Evolutionary conservation across 2,888 invertebrate species (phyloP).

Genomic region (Dromius quadrimaculatus): DNA sequence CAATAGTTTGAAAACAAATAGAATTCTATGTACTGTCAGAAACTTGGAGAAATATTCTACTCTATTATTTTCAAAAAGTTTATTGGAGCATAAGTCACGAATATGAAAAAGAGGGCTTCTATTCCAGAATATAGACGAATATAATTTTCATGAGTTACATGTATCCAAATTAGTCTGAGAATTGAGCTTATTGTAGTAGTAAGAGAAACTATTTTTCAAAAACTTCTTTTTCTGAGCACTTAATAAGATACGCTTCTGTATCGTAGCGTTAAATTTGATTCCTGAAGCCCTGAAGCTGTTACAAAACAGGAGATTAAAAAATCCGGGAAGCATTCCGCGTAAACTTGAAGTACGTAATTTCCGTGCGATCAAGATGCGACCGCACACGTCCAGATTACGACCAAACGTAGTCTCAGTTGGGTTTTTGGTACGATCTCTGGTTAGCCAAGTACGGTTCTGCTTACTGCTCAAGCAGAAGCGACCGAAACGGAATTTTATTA

Average conservation of each 20-base stretch:
- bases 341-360: constrained; percentile 16
- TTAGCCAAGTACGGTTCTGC: constrained; percentile 7
- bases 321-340: constrained; percentile 20
- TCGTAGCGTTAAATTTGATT: neutral
- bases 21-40: too few relatives aligned
- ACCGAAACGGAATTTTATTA: constrained; percentile 34
- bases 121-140: too few relatives aligned
- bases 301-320: constrained; percentile 24
- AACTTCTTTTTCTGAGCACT: too few relatives aligned
- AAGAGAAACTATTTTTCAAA: too few relatives aligned
- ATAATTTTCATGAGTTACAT: too few relatives aligned
- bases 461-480: constrained; percentile 14
- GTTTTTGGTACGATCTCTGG: constrained; percentile 16
- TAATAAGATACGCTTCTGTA: constrained; percentile 4
- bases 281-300: neutral
- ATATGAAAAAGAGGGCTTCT: too few relatives aligned
- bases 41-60: too few relatives aligned
- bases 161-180: too few relatives aligned
- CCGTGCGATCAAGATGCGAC: constrained; percentile 23
- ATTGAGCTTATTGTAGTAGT: too few relatives aligned
- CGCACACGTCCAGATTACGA: constrained; percentile 8
- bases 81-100: too few relatives aligned
- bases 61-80: too few relatives aligned
- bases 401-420: constrained; percentile 14
- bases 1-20: too few relatives aligned